Percentiles rank a stretch among this genome's conserved stretches.
Evolutionary conservation across 2,888 invertebrate genomes (phyloP).

Genomic region (Calameuta idolon): DNA sequence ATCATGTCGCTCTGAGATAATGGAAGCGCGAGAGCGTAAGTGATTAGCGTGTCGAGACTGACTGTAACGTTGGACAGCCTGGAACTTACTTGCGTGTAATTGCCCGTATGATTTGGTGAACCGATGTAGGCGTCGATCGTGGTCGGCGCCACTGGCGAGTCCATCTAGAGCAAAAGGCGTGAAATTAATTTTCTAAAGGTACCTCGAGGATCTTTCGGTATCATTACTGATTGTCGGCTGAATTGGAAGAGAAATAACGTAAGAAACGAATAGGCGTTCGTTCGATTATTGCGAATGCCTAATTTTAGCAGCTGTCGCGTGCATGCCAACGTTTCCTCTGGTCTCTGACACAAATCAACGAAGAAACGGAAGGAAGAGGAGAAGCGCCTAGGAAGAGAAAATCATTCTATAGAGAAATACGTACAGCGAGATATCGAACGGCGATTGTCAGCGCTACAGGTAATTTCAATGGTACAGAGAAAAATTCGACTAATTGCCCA

Average conservation of each 20-base stretch:
- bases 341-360: too few relatives aligned
- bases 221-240: too few relatives aligned
- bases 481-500: conserved; percentile 9
- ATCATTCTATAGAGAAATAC: too few relatives aligned
- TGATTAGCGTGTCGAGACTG: background rate
- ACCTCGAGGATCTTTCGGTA: background rate
- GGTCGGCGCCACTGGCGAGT: conserved; percentile 66
- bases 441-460: conserved; percentile 12
- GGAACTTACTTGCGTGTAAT: conserved; percentile 62
- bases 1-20: conserved; percentile 58
- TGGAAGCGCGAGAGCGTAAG: conserved; percentile 19
- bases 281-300: background rate
- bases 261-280: background rate
- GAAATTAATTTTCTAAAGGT: conserved; percentile 9
- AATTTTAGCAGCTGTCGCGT: conserved; percentile 1
- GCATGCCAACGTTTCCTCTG: too few relatives aligned
- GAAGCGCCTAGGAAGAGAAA: too few relatives aligned
- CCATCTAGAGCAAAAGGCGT: conserved; percentile 66
- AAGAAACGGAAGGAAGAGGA: too few relatives aligned
- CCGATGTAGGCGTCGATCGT: conserved; percentile 63
- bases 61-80: background rate
- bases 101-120: conserved; percentile 65
- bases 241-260: conserved; percentile 3
- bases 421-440: too few relatives aligned
- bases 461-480: conserved; percentile 2